A percentile compares a stretch with the other conserved stretches of the same genome.
Evolutionary conservation across 2,888 invertebrate species (phyloP).

Genomic region (Rhagonycha fulva): DNA sequence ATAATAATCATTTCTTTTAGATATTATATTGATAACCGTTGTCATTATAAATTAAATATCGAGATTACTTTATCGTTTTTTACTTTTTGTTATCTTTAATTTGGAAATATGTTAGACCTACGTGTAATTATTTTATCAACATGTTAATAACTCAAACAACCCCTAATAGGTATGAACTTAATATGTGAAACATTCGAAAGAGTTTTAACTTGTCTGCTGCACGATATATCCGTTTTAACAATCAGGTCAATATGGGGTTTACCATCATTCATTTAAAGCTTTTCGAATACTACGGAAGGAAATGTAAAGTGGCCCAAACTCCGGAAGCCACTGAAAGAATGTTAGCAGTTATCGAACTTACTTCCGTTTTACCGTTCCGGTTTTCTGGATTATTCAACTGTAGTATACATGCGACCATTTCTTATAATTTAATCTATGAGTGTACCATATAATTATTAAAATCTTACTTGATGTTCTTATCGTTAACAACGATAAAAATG

Average conservation of each 20-base stretch:
- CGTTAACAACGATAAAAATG: not conserved
- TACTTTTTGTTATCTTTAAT: not conserved
- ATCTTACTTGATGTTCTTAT: not conserved
- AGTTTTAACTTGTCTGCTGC: constrained; percentile 37
- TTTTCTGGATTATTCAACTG: constrained; percentile 46
- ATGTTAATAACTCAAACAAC: constrained; percentile 27
- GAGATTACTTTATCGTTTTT: not conserved
- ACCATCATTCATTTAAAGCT: constrained; percentile 50
- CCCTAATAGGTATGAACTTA: constrained; percentile 16
- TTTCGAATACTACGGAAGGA: constrained; percentile 50
- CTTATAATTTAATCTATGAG: not conserved
- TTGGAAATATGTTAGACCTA: not conserved
- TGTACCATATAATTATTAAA: not conserved
- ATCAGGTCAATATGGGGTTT: constrained; percentile 50
- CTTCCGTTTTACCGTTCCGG: constrained; percentile 49
- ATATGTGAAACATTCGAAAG: constrained; percentile 27
- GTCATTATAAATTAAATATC: not conserved
- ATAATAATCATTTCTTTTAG: not conserved
- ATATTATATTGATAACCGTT: not conserved
- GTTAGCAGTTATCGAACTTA: constrained; percentile 50
- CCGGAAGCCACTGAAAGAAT: constrained; percentile 53
- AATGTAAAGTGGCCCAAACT: constrained; percentile 53
- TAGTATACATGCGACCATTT: constrained; percentile 38
- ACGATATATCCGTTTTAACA: constrained; percentile 55
- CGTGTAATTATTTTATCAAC: constrained; percentile 9